These are phyloP conservation scores for Setophaga petechia DNA, from an alignment of 2,113 vertebrate species.

Conservation along the genomic window DNA sequence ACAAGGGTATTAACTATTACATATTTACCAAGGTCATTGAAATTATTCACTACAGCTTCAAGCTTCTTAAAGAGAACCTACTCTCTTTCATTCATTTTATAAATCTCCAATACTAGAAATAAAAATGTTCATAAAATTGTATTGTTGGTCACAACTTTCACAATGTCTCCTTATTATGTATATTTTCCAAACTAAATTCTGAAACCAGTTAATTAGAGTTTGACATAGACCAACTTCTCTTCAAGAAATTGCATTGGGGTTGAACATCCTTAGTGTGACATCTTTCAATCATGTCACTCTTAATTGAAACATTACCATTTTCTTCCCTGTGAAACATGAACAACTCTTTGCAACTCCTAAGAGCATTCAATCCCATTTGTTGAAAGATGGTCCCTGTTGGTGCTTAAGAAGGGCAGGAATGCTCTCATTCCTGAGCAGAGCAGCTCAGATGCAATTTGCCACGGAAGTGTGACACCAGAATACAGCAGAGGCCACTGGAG, in stretches of 20 bases:
- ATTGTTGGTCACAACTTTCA: background rate
- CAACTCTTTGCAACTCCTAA: background rate
- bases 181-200: background rate
- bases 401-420: background rate
- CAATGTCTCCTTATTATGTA: background rate
- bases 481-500: background rate
- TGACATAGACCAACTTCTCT: background rate
- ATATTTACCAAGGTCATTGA: background rate
- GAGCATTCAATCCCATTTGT: background rate
- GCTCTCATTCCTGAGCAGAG: background rate
- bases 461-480: background rate
- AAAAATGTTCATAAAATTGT: background rate
- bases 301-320: background rate
- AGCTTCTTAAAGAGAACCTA: background rate
- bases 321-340: background rate
- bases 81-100: background rate
- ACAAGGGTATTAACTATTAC: background rate
- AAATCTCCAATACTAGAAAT: background rate
- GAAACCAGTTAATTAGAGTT: background rate
- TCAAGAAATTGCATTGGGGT: background rate
- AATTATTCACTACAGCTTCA: background rate
- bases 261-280: background rate
- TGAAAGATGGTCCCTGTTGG: background rate
- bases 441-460: background rate
- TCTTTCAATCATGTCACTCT: background rate